These are phyloP conservation scores for Onychostoma macrolepis DNA, from an alignment of 2,113 vertebrate species.

Conservation along the genomic window DNA sequence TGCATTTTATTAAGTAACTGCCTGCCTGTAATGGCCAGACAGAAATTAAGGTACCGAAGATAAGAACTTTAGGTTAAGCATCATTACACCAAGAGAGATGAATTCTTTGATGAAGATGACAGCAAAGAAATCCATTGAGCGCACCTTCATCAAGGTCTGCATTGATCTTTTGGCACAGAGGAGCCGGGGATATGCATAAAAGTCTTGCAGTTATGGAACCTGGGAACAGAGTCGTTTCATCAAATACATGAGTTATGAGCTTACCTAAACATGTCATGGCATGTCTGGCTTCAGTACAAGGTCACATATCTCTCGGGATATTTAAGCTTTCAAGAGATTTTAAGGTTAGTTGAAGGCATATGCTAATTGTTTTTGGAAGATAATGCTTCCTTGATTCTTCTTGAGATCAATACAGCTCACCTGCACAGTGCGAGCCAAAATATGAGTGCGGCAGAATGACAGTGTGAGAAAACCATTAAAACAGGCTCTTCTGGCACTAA, in stretches of 20 bases:
- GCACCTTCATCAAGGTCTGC: slow-evolving; percentile 79
- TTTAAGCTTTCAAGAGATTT: no score
- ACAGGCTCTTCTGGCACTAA: not conserved
- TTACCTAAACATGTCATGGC: slow-evolving; percentile 29
- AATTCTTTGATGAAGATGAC: slow-evolving; percentile 79
- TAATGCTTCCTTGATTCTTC: slow-evolving; percentile 3
- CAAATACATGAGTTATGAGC: slow-evolving; percentile 22
- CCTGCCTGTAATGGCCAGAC: slow-evolving; percentile 82
- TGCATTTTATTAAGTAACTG: slow-evolving; percentile 92
- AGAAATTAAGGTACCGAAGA: slow-evolving; percentile 85
- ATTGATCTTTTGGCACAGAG: slow-evolving; percentile 76
- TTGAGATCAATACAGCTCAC: slow-evolving; percentile 28
- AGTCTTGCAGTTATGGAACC: slow-evolving; percentile 27
- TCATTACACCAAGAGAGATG: slow-evolving; percentile 84
- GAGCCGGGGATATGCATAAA: slow-evolving; percentile 31
- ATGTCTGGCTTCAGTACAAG: not conserved
- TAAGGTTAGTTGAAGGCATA: not conserved
- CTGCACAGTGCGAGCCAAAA: not conserved
- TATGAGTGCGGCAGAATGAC: not conserved
- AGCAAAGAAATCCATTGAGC: slow-evolving; percentile 79
- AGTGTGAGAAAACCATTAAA: slow-evolving; percentile 1
- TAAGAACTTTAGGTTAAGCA: slow-evolving; percentile 82
- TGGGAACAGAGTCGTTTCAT: not conserved
- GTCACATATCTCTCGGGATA: slow-evolving; percentile 7
- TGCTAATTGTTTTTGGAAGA: slow-evolving; percentile 34